Percentiles rank a stretch among this genome's conserved stretches.
Conservation (phyloP, 2,888 invertebrate species). For the Dugesia japonica region DNA sequence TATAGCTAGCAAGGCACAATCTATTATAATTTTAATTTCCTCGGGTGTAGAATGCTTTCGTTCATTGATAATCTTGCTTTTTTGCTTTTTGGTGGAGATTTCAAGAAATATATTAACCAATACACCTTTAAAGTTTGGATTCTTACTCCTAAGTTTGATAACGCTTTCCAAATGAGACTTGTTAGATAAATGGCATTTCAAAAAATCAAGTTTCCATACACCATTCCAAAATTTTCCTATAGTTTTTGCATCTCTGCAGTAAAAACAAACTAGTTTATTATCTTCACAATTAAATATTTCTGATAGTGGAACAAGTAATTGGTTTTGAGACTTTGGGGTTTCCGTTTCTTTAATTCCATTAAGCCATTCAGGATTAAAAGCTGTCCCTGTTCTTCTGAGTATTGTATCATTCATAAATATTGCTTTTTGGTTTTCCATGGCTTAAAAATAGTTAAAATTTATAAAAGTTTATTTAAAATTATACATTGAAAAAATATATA, state of each 20-base stretch:
- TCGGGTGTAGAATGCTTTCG: neutral
- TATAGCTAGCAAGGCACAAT: neutral
- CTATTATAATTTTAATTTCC: neutral
- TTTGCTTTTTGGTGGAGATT: too few relatives aligned
- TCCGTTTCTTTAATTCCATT: neutral
- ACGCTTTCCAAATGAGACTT: neutral
- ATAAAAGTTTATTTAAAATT: too few relatives aligned
- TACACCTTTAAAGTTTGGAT: neutral
- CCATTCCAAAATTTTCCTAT: neutral
- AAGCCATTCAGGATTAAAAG: too few relatives aligned
- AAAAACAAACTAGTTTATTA: neutral
- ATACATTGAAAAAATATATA: too few relatives aligned
- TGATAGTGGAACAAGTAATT: neutral
- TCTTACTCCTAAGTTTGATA: neutral
- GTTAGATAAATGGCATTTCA: neutral
- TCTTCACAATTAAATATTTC: neutral
- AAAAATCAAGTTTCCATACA: neutral
- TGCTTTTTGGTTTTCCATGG: too few relatives aligned
- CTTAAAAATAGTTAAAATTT: too few relatives aligned
- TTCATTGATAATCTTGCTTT: too few relatives aligned
- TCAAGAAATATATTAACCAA: too few relatives aligned
- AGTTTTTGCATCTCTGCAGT: neutral
- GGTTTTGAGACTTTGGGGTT: neutral
- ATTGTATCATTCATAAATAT: too few relatives aligned
- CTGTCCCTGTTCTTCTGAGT: too few relatives aligned